phyloP scores from a whole-genome alignment of 2,888 invertebrate species.

The Euphydryas editha region DNA sequence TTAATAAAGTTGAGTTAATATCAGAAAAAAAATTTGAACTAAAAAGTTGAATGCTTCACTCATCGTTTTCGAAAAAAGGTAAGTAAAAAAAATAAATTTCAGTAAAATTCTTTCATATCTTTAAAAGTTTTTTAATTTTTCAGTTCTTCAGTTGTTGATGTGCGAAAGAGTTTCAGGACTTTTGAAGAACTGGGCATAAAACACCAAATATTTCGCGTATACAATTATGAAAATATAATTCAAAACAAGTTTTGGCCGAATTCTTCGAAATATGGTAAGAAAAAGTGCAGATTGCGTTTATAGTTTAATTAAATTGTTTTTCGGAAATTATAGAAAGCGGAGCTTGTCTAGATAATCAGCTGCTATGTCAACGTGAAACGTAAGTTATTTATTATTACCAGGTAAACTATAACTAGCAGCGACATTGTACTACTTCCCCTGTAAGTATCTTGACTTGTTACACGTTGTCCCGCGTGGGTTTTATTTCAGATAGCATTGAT shows the following conservation, averaged over 20 bases:
- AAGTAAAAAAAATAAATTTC: not conserved
- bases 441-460: not conserved
- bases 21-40: too few relatives aligned
- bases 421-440: not conserved
- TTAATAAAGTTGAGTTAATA: too few relatives aligned
- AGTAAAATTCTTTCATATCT: not conserved
- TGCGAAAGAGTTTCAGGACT: constrained; percentile 32
- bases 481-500: too few relatives aligned
- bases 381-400: not conserved
- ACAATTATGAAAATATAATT: constrained; percentile 3
- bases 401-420: not conserved
- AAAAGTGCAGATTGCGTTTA: not conserved
- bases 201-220: not conserved
- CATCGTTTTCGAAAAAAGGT: too few relatives aligned
- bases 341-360: not conserved
- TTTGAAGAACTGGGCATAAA: not conserved
- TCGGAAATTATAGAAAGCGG: not conserved
- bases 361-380: not conserved
- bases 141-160: constrained; percentile 22
- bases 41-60: too few relatives aligned
- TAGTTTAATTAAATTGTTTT: not conserved
- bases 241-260: not conserved
- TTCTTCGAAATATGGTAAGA: not conserved
- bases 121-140: constrained; percentile 17
- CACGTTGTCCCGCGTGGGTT: too few relatives aligned